phyloP scores from a whole-genome alignment of 2,113 vertebrate species.

The Dasypus novemcinctus region DNA sequence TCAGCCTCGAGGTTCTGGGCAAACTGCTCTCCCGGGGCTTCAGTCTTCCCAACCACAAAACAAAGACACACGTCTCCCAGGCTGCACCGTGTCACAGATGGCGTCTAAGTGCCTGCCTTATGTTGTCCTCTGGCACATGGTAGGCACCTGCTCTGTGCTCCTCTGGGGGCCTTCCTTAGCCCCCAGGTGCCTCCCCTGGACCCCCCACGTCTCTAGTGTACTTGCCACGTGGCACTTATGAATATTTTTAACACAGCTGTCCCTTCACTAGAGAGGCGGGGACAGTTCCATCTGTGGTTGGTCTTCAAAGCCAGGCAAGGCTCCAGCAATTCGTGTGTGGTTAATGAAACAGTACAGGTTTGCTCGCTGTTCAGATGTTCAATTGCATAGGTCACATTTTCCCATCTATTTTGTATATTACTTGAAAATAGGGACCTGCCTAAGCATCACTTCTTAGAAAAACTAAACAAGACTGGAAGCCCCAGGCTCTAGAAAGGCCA shows the following conservation, averaged over 20 bases:
- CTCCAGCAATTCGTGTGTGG: not conserved
- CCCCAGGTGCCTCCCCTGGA: no score
- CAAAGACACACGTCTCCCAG: no score
- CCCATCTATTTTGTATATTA: not conserved
- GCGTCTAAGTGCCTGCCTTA: no score
- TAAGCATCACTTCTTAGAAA: not conserved
- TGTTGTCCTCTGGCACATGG: not conserved
- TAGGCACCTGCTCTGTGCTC: accelerated
- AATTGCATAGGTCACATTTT: not conserved
- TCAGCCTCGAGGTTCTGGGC: no score
- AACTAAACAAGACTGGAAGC: not conserved
- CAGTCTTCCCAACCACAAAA: not conserved
- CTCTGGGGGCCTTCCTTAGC: not conserved
- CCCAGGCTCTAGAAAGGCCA: not conserved
- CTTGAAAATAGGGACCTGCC: not conserved
- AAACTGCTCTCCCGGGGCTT: not conserved
- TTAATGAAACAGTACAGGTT: not conserved
- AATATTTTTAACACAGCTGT: not conserved
- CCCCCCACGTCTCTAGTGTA: not conserved
- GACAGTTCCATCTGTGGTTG: not conserved
- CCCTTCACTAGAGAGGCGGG: not conserved
- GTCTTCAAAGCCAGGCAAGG: not conserved
- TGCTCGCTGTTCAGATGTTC: not conserved
- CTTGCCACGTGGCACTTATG: not conserved
- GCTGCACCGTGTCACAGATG: accelerated